Evolutionary conservation across 2,797 vertebrate genomes (phyloP), one percentile per base, ranked within the genome.

Genomic region (Alcedo quadribrachys): DNA sequence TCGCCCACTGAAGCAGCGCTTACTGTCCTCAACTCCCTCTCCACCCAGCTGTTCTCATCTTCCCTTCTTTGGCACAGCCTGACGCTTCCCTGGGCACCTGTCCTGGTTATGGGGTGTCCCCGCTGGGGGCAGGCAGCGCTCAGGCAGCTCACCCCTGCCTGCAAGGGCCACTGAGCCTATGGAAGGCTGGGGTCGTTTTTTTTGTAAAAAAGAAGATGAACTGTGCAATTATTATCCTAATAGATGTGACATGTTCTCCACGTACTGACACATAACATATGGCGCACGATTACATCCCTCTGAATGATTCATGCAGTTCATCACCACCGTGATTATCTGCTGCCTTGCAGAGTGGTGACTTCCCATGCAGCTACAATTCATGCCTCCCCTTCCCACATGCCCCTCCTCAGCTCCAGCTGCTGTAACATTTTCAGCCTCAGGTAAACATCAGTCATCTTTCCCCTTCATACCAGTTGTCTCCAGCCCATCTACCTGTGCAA

Each of bases 261-360:
- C 25, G 8, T 63, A 43, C 69, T 86, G 89, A 92, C 89, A 92
- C 57, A 30, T 68, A 93, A 93, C 95, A 94, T 94, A 95, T 92
- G 90, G 95, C 0, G 0, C n/a, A 8, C 69, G 87, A 95, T 90
- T 87, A 86, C 78, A 42, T 87, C 87, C 91, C 73, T 90, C 87
- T 91, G 55, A 85, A 89, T 87, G 82, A 94, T 94, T 95, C 91
- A 92, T 85, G 82, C 73, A 67, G 89, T 91, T 95, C 92, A 81
- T 93, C 80, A 70, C 77, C 65, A 22, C 85, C 2, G 5, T 0
- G 7, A 92, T 68, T 82, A 74, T 76, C 90, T 79, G 67, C 67
- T 87, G 40, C 80, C 76, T 62, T 45, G 70, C 74, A 43, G 48
- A 86, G 73, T 67, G 0, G 0, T 12, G 22, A 15, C 82, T 87